A percentile compares a stretch with the other conserved stretches of the same genome.
Conservation (phyloP, 1,140 invertebrate species). For the Lordiphosa clarofinis region DNA sequence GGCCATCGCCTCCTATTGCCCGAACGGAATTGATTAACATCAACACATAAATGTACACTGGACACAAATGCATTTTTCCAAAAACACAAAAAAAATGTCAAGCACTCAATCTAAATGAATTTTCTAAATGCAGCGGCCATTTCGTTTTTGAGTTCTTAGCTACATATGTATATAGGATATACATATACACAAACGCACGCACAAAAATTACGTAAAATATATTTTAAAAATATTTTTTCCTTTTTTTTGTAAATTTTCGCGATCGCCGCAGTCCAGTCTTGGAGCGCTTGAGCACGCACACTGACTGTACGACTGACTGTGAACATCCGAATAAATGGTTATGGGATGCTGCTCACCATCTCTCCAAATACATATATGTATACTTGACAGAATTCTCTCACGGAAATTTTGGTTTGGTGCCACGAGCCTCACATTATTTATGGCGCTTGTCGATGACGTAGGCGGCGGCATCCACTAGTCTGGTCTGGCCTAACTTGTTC, state of each 20-base stretch:
- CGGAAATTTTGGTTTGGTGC: constrained; percentile 10
- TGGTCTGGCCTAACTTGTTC: constrained; percentile 22
- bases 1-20: constrained; percentile 28
- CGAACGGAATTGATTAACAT: constrained; percentile 41
- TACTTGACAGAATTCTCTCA: constrained; percentile 1
- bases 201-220: constrained; percentile 47
- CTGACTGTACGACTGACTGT: constrained; percentile 40
- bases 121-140: constrained; percentile 67
- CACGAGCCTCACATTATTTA: constrained; percentile 20
- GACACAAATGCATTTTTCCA: constrained; percentile 61
- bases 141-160: constrained; percentile 41
- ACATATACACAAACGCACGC: constrained; percentile 21
- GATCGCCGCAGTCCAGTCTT: constrained; percentile 60
- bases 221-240: constrained; percentile 15
- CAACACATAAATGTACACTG: constrained; percentile 47
- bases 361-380: constrained; percentile 20
- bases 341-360: constrained; percentile 2
- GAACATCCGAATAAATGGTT: constrained; percentile 3
- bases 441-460: constrained; percentile 63
- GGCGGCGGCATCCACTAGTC: constrained; percentile 52
- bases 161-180: constrained; percentile 30
- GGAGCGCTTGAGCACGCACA: constrained; percentile 60
- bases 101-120: constrained; percentile 62
- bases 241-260: constrained; percentile 28
- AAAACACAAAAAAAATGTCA: constrained; percentile 5